Percentiles rank a stretch among this genome's conserved stretches.
phyloP scores from a whole-genome alignment of 2,797 vertebrate genomes.

The Phrynocephalus guinanensis region DNA sequence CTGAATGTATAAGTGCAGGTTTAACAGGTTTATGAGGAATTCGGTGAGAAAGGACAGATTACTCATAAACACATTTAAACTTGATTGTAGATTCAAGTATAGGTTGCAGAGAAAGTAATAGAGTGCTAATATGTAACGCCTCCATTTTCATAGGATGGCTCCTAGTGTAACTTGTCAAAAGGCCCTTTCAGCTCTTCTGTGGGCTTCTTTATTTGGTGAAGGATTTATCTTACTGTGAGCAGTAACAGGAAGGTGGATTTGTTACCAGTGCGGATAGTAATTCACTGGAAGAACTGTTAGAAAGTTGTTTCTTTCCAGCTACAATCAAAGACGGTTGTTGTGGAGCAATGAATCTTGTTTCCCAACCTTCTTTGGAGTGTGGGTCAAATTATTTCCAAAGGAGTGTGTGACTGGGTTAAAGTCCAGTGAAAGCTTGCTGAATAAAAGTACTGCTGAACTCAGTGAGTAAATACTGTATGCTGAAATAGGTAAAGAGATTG shows the following conservation, averaged over 20 bases:
- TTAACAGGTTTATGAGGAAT: too few relatives aligned
- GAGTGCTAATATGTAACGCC: too few relatives aligned
- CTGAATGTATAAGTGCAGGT: too few relatives aligned
- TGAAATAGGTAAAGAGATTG: neutral
- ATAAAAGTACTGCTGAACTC: neutral
- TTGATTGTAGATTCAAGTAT: too few relatives aligned
- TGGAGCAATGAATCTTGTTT: neutral
- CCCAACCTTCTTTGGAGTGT: neutral
- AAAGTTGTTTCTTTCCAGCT: neutral
- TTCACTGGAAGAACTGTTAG: neutral
- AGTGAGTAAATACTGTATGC: neutral
- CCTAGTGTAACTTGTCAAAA: neutral
- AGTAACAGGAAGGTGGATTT: neutral
- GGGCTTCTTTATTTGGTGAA: neutral
- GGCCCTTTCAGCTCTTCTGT: neutral
- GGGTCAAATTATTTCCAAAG: neutral
- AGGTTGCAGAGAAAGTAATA: too few relatives aligned
- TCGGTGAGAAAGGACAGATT: too few relatives aligned
- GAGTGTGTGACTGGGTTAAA: neutral
- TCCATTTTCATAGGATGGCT: neutral
- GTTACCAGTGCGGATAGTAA: neutral
- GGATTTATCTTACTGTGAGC: neutral
- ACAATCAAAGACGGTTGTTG: neutral
- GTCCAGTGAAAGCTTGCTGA: neutral
- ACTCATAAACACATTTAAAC: too few relatives aligned